Conservation (phyloP, 2,888 invertebrate genomes). For the Elysia crispata region DNA sequence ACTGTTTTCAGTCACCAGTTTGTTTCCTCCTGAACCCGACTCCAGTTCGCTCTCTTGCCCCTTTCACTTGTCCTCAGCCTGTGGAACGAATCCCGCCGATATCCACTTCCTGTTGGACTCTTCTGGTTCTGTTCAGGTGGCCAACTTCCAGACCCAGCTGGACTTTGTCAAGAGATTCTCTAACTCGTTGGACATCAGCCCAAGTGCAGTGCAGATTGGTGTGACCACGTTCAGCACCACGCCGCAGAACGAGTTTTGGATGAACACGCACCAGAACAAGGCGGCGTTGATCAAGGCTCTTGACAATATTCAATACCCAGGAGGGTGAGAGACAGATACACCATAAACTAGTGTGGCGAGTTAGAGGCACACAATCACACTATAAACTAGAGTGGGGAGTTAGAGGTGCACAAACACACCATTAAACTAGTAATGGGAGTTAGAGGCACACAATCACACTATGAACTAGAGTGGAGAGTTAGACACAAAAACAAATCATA, state of each 20-base stretch:
- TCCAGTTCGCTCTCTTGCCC: no score
- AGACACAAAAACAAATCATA: no score
- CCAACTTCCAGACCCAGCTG: conserved; percentile 64
- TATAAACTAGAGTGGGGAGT: no score
- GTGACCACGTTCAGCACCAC: conserved; percentile 61
- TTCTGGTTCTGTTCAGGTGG: conserved; percentile 61
- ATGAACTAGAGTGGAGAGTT: no score
- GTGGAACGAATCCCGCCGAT: background rate
- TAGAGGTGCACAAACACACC: no score
- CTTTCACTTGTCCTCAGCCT: background rate
- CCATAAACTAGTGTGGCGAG: no score
- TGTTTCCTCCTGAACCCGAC: no score
- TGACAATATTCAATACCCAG: conserved; percentile 36
- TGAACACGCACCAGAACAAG: conserved; percentile 59
- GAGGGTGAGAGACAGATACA: conserved; percentile 36
- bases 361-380: no score
- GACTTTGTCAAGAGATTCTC: conserved; percentile 65
- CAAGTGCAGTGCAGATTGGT: conserved; percentile 64
- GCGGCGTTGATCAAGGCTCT: conserved; percentile 56
- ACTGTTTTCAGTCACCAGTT: no score
- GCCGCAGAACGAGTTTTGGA: conserved; percentile 62
- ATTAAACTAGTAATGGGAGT: no score
- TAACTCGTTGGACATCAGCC: conserved; percentile 63
- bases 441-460: no score
- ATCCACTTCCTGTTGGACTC: conserved; percentile 62